Percentiles rank a stretch among this genome's conserved stretches.
These are phyloP conservation scores for Ceratina calcarata DNA, from an alignment of 1,140 invertebrate genomes.

Conservation along the genomic window DNA sequence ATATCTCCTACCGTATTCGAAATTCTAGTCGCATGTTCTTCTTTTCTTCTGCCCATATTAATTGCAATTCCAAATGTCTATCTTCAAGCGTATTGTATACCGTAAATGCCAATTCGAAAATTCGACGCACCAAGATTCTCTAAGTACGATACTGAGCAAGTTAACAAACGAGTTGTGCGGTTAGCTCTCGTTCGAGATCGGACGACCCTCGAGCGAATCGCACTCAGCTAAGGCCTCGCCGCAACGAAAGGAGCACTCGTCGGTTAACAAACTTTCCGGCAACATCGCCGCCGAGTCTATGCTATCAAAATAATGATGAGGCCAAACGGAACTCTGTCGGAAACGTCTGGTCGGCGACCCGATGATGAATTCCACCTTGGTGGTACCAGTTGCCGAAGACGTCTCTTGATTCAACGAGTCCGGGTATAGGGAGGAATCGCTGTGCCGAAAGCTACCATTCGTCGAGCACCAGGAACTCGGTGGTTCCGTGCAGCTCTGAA, in stretches of 20 bases:
- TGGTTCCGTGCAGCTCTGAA: constrained; percentile 75
- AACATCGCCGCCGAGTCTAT: constrained; percentile 78
- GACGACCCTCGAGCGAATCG: constrained; percentile 80
- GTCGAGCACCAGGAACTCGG: constrained; percentile 78
- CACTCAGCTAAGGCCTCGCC: constrained; percentile 82
- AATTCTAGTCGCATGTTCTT: no score
- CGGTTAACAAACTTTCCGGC: constrained; percentile 71
- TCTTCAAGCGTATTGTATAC: background rate
- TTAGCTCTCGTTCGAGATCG: constrained; percentile 72
- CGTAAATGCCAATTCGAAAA: background rate
- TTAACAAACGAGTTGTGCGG: no score
- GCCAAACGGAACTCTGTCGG: constrained; percentile 67
- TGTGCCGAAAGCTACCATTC: constrained; percentile 68
- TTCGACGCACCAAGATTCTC: constrained; percentile 12
- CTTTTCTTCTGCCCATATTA: background rate
- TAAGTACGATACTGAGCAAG: background rate
- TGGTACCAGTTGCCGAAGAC: constrained; percentile 71
- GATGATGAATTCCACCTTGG: constrained; percentile 76
- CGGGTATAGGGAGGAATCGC: constrained; percentile 76
- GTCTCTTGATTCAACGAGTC: constrained; percentile 77
- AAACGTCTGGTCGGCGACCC: constrained; percentile 75
- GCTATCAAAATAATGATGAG: constrained; percentile 80
- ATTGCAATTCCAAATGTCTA: background rate
- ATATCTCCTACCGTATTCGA: no score
- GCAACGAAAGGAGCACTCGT: constrained; percentile 74